Base-by-base conservation (phyloP, 2,888 invertebrate species). In the Argyresthia goedartella region DNA sequence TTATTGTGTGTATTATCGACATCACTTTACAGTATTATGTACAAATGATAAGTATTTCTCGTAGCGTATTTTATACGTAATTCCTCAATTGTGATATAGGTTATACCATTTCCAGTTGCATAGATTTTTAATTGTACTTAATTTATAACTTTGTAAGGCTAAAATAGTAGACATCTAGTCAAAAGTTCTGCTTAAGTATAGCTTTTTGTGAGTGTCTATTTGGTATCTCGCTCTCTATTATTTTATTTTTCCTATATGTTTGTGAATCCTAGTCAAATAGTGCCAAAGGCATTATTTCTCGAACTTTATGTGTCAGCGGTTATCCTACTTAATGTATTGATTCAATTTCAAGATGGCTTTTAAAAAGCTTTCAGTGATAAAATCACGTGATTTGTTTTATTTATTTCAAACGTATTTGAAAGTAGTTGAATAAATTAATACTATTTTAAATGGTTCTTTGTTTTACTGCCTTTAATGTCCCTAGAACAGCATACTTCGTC, bases 11-110 rank as follows among this genome's bases (percentile, higher is more conserved):
- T 56, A 57, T 55, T 52, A 53, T 54, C 52, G 46, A 67, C 70
- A 71, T 70, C 66, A 58, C 66, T 61, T 39, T 63, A 66, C 73
- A 76, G 74, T 79, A 76, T 76, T 55, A 51, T 56, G 13, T 54
- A 58, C 59, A 55, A 60, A 25, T 25, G 25, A 25, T 25, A 25
- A 25, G 25, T 25, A 25, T 25, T 25, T 25, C 25, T 25, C 25
- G 15, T 53, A 53, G 74, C 79, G 80, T 70, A 62, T 57, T 8
- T 46, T 50, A 62, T 71, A 60, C 81, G 82, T 74, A 65, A 81
- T 84, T 85, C 85, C 85, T 84, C 80, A 75, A 75, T 76, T 85
- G 84, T 85, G 84, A 85, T 85, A 82, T 73, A 74, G 41, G 69
- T 67, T 71, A 74, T 71, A 74, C 73, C 70, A 76, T 69, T 71